Conservation (phyloP, 1,140 invertebrate species). For the Lethrus apterus region DNA sequence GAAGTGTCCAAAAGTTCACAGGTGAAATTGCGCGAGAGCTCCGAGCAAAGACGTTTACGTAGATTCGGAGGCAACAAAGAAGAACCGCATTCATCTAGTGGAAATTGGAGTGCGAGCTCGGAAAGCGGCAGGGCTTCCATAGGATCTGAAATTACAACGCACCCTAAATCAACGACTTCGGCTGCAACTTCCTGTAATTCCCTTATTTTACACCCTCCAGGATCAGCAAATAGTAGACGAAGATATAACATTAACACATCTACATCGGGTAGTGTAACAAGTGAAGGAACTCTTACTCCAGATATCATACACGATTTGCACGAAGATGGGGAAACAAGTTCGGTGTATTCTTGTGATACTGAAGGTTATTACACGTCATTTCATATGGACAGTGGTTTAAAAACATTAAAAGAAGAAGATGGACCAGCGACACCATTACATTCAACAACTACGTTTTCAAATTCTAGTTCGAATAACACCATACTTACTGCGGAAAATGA, state of each 20-base stretch:
- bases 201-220: conserved; percentile 57
- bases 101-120: conserved; percentile 89
- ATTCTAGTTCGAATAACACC: conserved; percentile 49
- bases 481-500: conserved; percentile 69
- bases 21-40: conserved; percentile 67
- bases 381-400: conserved; percentile 89
- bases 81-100: conserved; percentile 75
- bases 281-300: conserved; percentile 77
- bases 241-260: conserved; percentile 56
- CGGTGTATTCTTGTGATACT: conserved; percentile 91
- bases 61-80: conserved; percentile 58
- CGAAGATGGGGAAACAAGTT: conserved; percentile 85
- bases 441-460: conserved; percentile 51
- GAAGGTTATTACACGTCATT: conserved; percentile 97
- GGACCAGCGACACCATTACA: conserved; percentile 55
- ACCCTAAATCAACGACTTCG: conserved; percentile 61
- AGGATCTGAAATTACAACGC: conserved; percentile 69
- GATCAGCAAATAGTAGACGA: conserved; percentile 57
- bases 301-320: conserved; percentile 65
- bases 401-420: conserved; percentile 76
- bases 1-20: too few relatives aligned
- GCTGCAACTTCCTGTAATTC: conserved; percentile 59
- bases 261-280: conserved; percentile 73
- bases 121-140: conserved; percentile 79
- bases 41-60: conserved; percentile 54